A percentile compares a stretch with the other conserved stretches of the same genome.
phyloP scores from a whole-genome alignment of 2,797 vertebrate genomes.

The Gorsachius magnificus region DNA sequence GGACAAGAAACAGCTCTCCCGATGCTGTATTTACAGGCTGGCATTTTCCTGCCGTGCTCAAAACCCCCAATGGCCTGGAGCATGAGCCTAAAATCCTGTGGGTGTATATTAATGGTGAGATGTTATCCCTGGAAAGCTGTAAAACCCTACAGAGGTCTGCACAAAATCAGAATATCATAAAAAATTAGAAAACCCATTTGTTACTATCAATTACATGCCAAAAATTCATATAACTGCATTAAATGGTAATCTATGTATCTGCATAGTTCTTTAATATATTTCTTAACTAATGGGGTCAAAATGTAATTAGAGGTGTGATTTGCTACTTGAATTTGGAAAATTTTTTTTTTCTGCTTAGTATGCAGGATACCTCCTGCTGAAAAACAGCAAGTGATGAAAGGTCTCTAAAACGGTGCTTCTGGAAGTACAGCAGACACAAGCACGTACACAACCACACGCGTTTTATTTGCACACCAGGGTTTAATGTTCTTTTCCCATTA shows the following conservation, averaged over 20 bases:
- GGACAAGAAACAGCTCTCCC: neutral
- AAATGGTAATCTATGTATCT: neutral
- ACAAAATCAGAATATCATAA: neutral
- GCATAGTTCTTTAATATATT: neutral
- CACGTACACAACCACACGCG: neutral
- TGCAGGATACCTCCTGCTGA: neutral
- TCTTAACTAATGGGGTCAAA: neutral
- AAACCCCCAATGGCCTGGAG: neutral
- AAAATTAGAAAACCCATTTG: neutral
- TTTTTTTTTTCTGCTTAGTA: neutral
- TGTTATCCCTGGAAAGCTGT: neutral
- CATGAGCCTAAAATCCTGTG: neutral
- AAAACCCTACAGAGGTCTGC: neutral
- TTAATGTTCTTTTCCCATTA: neutral
- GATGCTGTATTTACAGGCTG: accelerated
- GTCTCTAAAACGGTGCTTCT: neutral
- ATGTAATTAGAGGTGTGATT: neutral
- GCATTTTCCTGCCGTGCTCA: neutral
- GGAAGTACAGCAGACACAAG: neutral
- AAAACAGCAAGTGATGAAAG: neutral
- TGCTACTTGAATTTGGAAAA: neutral
- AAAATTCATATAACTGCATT: neutral
- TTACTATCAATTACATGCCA: neutral
- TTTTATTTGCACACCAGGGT: accelerated
- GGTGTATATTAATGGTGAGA: neutral